A percentile compares a stretch with the other conserved stretches of the same genome.
These are phyloP conservation scores for Acestrorhynchus altus DNA, from an alignment of 2,797 vertebrate species.

Conservation along the genomic window DNA sequence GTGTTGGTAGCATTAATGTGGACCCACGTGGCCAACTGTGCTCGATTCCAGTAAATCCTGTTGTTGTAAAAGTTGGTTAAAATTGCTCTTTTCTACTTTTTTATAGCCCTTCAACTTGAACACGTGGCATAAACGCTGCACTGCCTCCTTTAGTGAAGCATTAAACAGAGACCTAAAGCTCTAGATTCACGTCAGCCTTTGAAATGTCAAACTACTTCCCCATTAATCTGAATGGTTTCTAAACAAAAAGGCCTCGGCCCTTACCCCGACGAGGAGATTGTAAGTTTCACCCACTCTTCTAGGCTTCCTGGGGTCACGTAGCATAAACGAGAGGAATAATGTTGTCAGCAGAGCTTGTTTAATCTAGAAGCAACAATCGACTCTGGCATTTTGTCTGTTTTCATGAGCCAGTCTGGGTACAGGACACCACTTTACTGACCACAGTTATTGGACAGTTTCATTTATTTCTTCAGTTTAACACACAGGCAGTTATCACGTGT, in stretches of 20 bases:
- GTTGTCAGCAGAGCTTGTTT: not conserved
- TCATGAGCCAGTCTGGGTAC: too few relatives aligned
- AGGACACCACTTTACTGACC: not conserved
- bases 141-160: not conserved
- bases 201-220: slow-evolving; percentile 16
- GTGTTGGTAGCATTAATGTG: not conserved
- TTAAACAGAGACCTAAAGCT: not conserved
- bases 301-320: not conserved
- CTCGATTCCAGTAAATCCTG: slow-evolving; percentile 2
- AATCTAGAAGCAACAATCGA: not conserved
- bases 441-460: not conserved
- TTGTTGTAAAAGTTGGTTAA: not conserved
- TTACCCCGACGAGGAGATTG: not conserved
- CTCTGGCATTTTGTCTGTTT: not conserved
- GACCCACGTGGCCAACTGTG: not conserved
- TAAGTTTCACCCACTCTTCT: not conserved
- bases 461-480: too few relatives aligned
- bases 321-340: slow-evolving; percentile 12
- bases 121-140: not conserved
- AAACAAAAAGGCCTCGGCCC: not conserved
- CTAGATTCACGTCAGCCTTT: slow-evolving; percentile 5
- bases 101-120: slow-evolving; percentile 13
- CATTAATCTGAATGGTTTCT: slow-evolving; percentile 1
- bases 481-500: too few relatives aligned
- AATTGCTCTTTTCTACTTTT: slow-evolving; percentile 7